Conservation (phyloP, 2,888 invertebrate genomes). For the Protula sp. region DNA sequence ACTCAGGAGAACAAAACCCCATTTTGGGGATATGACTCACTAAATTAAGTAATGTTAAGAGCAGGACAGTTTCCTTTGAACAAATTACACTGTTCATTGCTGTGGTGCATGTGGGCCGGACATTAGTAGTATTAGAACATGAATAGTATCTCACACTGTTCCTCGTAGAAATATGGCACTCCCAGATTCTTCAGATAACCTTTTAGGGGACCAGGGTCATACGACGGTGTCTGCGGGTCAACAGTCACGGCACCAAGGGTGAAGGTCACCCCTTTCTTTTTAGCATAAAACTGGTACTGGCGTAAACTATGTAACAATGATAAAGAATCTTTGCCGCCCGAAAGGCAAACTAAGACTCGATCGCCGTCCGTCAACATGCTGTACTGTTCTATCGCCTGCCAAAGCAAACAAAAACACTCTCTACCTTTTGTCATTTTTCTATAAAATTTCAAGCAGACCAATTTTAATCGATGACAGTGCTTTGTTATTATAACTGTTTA, state of each 20-base stretch:
- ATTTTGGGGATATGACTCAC: too few relatives aligned
- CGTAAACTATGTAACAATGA: constrained; percentile 76
- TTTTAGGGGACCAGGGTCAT: constrained; percentile 65
- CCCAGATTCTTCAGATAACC: constrained; percentile 70
- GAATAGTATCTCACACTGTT: constrained; percentile 62
- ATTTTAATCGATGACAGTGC: too few relatives aligned
- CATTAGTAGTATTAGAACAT: too few relatives aligned
- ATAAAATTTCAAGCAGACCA: too few relatives aligned
- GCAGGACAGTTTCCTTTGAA: too few relatives aligned
- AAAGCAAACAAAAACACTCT: too few relatives aligned
- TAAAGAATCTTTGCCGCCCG: constrained; percentile 78
- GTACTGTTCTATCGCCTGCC: constrained; percentile 72
- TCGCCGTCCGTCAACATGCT: constrained; percentile 80
- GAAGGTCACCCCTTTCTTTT: constrained; percentile 65
- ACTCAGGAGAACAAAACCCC: too few relatives aligned
- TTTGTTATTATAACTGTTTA: too few relatives aligned
- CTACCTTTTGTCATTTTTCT: too few relatives aligned
- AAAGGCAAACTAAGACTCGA: constrained; percentile 75
- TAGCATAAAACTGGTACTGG: constrained; percentile 74
- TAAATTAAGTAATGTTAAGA: too few relatives aligned
- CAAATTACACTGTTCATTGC: too few relatives aligned
- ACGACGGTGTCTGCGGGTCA: constrained; percentile 63
- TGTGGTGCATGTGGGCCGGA: too few relatives aligned
- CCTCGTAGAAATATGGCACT: constrained; percentile 72
- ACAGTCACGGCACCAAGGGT: constrained; percentile 68